These are phyloP conservation scores for Poeciliopsis gracilis DNA, from an alignment of 2,797 vertebrate species.

Conservation along the genomic window DNA sequence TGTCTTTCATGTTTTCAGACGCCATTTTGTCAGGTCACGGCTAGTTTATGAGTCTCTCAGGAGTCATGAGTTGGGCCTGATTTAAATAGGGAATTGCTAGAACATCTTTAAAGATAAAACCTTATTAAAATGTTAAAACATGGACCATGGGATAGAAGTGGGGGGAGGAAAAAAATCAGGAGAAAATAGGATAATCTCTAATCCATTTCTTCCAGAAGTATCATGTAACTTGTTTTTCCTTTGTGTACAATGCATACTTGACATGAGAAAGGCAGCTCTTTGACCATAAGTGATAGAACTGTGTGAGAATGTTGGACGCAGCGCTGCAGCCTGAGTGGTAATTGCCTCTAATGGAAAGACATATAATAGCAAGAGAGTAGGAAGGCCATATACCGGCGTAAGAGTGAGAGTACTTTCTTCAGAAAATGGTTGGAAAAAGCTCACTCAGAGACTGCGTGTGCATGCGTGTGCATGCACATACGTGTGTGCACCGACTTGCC, in stretches of 20 bases:
- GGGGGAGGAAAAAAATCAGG: too few relatives aligned
- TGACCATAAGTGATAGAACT: conserved; percentile 65
- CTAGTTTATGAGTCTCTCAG: conserved; percentile 73
- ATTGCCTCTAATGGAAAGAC: conserved; percentile 76
- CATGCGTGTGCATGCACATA: conserved; percentile 2
- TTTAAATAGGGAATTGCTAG: conserved; percentile 7
- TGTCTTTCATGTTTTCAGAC: conserved; percentile 70
- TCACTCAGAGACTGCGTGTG: conserved; percentile 20
- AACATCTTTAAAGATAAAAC: not conserved
- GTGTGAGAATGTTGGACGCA: conserved; percentile 55
- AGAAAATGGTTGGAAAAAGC: conserved; percentile 69
- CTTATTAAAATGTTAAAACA: not conserved
- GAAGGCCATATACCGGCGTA: conserved; percentile 69
- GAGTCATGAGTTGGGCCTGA: conserved; percentile 30
- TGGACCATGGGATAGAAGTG: not conserved
- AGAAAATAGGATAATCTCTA: conserved; percentile 5
- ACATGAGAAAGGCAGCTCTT: conserved; percentile 61
- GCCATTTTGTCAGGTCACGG: conserved; percentile 72
- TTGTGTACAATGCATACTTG: conserved; percentile 59
- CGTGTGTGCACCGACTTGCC: conserved; percentile 12
- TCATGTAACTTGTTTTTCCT: conserved; percentile 62
- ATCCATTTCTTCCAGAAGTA: conserved; percentile 38
- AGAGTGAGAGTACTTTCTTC: conserved; percentile 69
- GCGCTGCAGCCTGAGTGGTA: conserved; percentile 54
- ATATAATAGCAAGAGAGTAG: conserved; percentile 71